A percentile compares a stretch with the other conserved stretches of the same genome.
Conservation (phyloP, 2,113 vertebrate genomes). For the Bambusicola thoracicus region DNA sequence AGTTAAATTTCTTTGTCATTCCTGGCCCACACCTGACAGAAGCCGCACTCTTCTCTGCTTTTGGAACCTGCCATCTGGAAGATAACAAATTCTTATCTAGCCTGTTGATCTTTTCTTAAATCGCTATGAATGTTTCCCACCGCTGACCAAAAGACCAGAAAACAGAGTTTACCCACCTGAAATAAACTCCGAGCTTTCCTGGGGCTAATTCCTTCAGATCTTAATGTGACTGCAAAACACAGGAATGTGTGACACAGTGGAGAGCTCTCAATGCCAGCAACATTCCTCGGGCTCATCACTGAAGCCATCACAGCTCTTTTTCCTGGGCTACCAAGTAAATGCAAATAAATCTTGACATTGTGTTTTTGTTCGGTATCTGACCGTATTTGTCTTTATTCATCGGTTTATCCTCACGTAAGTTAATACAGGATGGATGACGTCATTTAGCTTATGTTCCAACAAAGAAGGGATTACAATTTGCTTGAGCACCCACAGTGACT, state of each 20-base stretch:
- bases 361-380: conserved; percentile 38
- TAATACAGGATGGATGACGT: neutral
- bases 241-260: conserved; percentile 66
- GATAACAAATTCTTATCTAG: conserved; percentile 57
- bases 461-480: neutral
- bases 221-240: conserved; percentile 29
- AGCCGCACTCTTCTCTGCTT: neutral
- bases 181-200: conserved; percentile 58
- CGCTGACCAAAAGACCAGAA: conserved; percentile 12
- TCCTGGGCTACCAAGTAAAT: conserved; percentile 49
- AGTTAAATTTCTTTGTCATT: conserved; percentile 62
- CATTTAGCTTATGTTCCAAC: neutral
- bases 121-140: neutral
- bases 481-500: neutral
- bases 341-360: conserved; percentile 27
- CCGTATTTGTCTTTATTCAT: conserved; percentile 1
- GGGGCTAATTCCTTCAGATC: conserved; percentile 62
- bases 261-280: conserved; percentile 49
- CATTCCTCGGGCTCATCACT: conserved; percentile 53
- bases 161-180: conserved; percentile 59
- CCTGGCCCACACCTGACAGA: conserved; percentile 47
- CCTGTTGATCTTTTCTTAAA: neutral
- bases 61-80: conserved; percentile 64
- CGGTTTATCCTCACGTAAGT: neutral
- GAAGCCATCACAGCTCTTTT: conserved; percentile 31